Conservation (phyloP, 2,888 invertebrate species). For the Drosophila yooni region DNA sequence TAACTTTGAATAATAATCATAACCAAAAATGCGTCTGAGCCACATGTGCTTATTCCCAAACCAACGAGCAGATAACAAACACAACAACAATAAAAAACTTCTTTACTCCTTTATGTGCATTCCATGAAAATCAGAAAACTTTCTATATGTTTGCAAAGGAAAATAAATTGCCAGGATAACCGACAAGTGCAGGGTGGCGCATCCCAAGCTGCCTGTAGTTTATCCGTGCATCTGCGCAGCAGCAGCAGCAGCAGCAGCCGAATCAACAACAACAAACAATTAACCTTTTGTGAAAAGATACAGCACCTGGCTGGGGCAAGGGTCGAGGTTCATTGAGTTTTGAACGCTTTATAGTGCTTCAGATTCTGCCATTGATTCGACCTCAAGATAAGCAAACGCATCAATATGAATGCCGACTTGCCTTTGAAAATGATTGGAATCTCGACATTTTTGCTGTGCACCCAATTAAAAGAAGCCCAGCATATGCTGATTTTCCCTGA, state of each 20-base stretch:
- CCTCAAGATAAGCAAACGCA: conserved; percentile 27
- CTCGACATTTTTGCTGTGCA: conserved; percentile 36
- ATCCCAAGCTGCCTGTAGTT: conserved; percentile 22
- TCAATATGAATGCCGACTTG: conserved; percentile 35
- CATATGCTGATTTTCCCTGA: conserved; percentile 77
- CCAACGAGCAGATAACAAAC: background rate
- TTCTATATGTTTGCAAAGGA: conserved; percentile 26
- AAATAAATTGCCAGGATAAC: conserved; percentile 71
- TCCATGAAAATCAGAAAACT: conserved; percentile 24
- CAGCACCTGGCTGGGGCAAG: conserved; percentile 36
- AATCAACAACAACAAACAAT: conserved; percentile 59
- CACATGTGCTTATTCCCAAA: conserved; percentile 56
- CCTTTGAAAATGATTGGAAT: conserved; percentile 48
- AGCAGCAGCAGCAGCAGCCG: conserved; percentile 40
- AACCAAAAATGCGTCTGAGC: background rate
- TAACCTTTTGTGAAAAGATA: conserved; percentile 62
- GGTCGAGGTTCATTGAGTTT: conserved; percentile 26
- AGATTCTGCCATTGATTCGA: conserved; percentile 42
- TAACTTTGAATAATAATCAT: background rate
- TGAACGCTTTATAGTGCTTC: conserved; percentile 46
- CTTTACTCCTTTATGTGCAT: background rate
- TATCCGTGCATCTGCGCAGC: conserved; percentile 46
- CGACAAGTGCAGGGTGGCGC: conserved; percentile 62
- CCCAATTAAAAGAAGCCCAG: conserved; percentile 81
- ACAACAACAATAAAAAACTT: conserved; percentile 1